Percentiles rank a stretch among this genome's conserved stretches.
phyloP scores from a whole-genome alignment of 2,113 vertebrate species.

The Rhinoderma darwinii region DNA sequence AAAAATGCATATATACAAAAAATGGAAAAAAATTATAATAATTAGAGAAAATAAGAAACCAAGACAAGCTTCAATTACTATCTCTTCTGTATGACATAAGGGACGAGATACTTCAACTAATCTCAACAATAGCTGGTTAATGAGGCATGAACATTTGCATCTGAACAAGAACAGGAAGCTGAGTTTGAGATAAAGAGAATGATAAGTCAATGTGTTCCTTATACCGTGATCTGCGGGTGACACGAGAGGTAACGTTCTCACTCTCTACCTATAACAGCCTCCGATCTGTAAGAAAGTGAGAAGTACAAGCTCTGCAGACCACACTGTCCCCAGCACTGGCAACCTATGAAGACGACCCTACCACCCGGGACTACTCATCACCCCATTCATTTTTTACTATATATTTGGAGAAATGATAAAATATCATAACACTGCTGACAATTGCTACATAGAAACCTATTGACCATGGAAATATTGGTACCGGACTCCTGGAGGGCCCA shows the following conservation, averaged over 20 bases:
- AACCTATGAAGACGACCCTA: background rate
- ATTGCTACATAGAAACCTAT: background rate
- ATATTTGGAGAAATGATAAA: background rate
- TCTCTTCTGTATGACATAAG: background rate
- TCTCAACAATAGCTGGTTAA: background rate
- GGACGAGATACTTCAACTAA: background rate
- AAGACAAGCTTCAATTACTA: background rate
- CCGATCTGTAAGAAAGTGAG: background rate
- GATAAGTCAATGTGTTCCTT: background rate
- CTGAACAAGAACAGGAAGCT: conserved; percentile 5
- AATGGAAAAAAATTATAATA: background rate
- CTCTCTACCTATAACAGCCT: background rate
- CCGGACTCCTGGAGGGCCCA: background rate
- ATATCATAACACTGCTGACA: background rate
- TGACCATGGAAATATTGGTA: background rate
- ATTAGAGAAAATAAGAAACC: background rate
- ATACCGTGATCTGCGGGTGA: background rate
- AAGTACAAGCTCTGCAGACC: background rate
- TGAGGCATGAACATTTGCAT: background rate
- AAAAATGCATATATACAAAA: background rate
- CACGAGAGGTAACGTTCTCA: background rate
- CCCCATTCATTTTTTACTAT: background rate
- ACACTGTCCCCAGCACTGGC: background rate
- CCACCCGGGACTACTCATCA: background rate
- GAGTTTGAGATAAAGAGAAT: background rate